phyloP scores from a whole-genome alignment of 2,888 invertebrate genomes.

The Seira musarum region DNA sequence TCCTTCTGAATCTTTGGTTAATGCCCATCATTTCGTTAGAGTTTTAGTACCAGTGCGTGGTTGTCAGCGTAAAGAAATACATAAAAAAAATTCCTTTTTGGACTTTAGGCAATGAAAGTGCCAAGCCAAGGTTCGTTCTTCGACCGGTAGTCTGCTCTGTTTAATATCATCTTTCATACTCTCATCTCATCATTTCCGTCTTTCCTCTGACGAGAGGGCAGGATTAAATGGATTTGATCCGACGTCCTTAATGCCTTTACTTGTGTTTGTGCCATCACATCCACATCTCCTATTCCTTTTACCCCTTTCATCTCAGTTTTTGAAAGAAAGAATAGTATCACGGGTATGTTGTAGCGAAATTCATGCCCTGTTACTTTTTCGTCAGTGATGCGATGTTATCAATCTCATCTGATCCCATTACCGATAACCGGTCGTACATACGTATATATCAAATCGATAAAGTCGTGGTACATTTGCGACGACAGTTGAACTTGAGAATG shows the following conservation, averaged over 20 bases:
- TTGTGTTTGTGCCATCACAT: background rate
- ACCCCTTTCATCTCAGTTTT: background rate
- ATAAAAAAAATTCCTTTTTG: too few relatives aligned
- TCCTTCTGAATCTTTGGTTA: too few relatives aligned
- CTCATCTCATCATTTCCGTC: conserved; percentile 9
- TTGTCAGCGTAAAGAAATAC: too few relatives aligned
- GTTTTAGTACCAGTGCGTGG: too few relatives aligned
- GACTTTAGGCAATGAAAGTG: too few relatives aligned
- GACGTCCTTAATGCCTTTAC: too few relatives aligned
- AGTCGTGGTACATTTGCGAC: background rate
- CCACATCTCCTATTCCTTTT: background rate
- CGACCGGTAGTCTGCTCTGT: background rate
- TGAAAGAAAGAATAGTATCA: background rate
- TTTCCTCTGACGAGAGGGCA: background rate
- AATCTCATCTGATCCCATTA: background rate
- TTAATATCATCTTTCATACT: background rate
- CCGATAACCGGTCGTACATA: background rate
- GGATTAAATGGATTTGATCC: background rate
- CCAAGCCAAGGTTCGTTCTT: too few relatives aligned
- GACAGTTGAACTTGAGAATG: too few relatives aligned
- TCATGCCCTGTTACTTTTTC: background rate
- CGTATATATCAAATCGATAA: background rate
- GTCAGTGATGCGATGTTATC: too few relatives aligned
- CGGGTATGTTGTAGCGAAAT: background rate
- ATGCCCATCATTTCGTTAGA: too few relatives aligned